phyloP scores from a whole-genome alignment of 2,113 vertebrate species.

The Trinectes maculatus region DNA sequence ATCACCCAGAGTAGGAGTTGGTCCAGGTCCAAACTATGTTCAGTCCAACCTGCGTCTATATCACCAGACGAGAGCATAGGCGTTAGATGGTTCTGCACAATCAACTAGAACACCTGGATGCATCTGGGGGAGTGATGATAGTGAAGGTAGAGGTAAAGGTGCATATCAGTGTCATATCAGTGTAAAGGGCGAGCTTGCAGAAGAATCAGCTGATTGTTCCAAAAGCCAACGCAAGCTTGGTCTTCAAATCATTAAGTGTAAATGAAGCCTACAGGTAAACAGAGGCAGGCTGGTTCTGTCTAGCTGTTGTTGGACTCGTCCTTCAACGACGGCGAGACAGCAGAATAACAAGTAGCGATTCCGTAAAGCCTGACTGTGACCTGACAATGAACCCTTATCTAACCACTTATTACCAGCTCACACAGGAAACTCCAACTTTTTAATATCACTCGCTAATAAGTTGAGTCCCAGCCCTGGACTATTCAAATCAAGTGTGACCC shows the following conservation, averaged over 20 bases:
- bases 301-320: not conserved
- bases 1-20: not conserved
- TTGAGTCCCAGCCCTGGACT: slow-evolving; percentile 22
- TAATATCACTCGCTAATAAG: slow-evolving; percentile 20
- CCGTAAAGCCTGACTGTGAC: not conserved
- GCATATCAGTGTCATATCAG: too few species aligned
- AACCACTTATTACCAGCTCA: not conserved
- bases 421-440: slow-evolving; percentile 22
- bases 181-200: too few species aligned
- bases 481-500: slow-evolving; percentile 51
- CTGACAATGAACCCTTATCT: slow-evolving; percentile 19
- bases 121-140: too few species aligned
- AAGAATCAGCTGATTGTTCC: too few species aligned
- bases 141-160: too few species aligned
- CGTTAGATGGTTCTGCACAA: too few species aligned
- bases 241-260: too few species aligned
- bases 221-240: too few species aligned
- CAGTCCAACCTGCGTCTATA: not conserved
- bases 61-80: not conserved
- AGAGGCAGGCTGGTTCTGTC: too few species aligned
- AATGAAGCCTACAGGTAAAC: too few species aligned
- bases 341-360: too few species aligned
- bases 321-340: not conserved
- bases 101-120: too few species aligned
- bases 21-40: not conserved